These are phyloP conservation scores for Rhabdomys dilectus DNA, from an alignment of 2,113 vertebrate genomes.

Conservation along the genomic window DNA sequence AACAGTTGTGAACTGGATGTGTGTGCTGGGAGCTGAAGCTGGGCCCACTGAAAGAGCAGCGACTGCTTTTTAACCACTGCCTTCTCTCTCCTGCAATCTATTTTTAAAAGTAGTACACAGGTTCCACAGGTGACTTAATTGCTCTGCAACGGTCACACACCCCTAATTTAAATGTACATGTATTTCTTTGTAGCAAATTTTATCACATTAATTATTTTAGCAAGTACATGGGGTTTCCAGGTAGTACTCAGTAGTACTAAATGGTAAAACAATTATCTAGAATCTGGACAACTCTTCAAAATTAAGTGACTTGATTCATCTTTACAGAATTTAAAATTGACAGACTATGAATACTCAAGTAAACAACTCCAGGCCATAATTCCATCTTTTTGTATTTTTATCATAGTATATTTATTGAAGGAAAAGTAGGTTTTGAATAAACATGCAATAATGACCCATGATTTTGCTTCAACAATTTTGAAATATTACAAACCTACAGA, in stretches of 20 bases:
- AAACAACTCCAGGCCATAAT: not conserved
- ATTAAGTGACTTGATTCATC: not conserved
- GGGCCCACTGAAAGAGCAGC: too few relatives aligned
- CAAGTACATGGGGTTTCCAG: not conserved
- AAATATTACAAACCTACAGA: not conserved
- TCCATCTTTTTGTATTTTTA: constrained; percentile 28
- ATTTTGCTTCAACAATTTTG: not conserved
- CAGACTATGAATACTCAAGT: not conserved
- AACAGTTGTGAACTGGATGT: not conserved
- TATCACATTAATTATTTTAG: constrained; percentile 31
- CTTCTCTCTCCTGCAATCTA: not conserved
- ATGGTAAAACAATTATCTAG: not conserved
- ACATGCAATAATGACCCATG: not conserved
- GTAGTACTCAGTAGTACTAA: not conserved
- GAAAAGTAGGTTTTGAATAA: not conserved
- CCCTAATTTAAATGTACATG: not conserved
- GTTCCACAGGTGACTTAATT: not conserved
- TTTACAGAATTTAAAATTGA: not conserved
- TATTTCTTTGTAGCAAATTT: not conserved
- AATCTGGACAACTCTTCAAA: not conserved
- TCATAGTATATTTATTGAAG: not conserved
- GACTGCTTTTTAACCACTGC: not conserved
- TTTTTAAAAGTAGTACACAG: not conserved
- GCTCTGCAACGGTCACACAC: not conserved
- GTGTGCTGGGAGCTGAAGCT: not conserved